phyloP scores from a whole-genome alignment of 1,140 invertebrate species.

The Drosophila quadrilineata region DNA sequence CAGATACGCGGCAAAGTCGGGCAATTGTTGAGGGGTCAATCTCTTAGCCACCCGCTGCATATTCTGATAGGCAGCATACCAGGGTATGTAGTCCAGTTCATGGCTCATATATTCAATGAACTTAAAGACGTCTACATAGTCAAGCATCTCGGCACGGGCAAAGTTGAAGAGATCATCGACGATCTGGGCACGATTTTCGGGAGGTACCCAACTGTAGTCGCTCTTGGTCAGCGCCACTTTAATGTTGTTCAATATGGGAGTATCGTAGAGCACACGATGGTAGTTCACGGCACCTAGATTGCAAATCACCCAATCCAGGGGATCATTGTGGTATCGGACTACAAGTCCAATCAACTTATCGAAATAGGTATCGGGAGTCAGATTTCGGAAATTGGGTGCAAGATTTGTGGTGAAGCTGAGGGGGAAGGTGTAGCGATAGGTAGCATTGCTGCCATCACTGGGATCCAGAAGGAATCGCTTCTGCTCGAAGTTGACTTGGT shows the following conservation, averaged over 20 bases:
- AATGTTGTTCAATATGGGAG: constrained; percentile 82
- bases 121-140: constrained; percentile 82
- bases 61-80: constrained; percentile 81
- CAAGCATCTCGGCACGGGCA: constrained; percentile 83
- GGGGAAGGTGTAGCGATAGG: constrained; percentile 84
- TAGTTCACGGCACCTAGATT: constrained; percentile 84
- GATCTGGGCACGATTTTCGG: constrained; percentile 89
- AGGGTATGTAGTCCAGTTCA: constrained; percentile 84
- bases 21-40: constrained; percentile 36
- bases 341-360: constrained; percentile 81
- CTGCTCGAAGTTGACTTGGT: constrained; percentile 58
- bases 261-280: constrained; percentile 86
- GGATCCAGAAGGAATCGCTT: constrained; percentile 83
- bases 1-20: constrained; percentile 48
- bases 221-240: constrained; percentile 73
- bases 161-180: constrained; percentile 89
- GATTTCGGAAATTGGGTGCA: constrained; percentile 82
- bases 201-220: constrained; percentile 83
- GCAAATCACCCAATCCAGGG: constrained; percentile 80
- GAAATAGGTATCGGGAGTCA: constrained; percentile 82
- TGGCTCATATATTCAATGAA: constrained; percentile 82
- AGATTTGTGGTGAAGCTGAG: constrained; percentile 83
- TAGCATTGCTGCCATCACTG: constrained; percentile 42
- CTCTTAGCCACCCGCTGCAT: constrained; percentile 40
- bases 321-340: constrained; percentile 35